phyloP scores from a whole-genome alignment of 2,797 vertebrate species.

The Manis javanica region DNA sequence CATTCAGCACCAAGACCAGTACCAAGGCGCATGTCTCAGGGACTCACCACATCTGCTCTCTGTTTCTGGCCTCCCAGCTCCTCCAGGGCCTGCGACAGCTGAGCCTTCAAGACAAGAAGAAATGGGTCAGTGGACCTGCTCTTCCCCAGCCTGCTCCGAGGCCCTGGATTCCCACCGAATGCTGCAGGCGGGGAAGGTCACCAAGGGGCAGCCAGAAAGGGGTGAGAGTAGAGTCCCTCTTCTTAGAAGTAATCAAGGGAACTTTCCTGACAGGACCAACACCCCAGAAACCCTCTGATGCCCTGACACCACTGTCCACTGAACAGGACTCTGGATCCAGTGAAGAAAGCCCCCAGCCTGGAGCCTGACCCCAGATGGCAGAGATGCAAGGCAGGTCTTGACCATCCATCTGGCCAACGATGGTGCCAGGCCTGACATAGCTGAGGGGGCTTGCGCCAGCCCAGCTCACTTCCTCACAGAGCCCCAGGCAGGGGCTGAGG shows the following conservation, averaged over 20 bases:
- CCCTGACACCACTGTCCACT: no score
- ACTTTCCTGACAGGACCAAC: not conserved
- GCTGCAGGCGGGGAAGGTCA: no score
- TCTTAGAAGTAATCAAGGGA: not conserved
- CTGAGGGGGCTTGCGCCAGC: no score
- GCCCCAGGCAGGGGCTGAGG: not conserved
- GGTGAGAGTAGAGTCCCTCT: not conserved
- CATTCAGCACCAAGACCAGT: not conserved
- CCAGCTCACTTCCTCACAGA: not conserved
- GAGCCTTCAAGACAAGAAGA: constrained; percentile 87
- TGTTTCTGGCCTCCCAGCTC: constrained; percentile 92
- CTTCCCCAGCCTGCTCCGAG: not conserved
- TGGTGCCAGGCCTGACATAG: not conserved
- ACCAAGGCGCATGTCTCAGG: accelerated
- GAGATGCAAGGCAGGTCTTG: not conserved
- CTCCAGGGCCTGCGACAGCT: constrained; percentile 93
- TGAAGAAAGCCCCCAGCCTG: not conserved
- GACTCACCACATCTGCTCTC: constrained; percentile 93
- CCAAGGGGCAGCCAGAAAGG: no score
- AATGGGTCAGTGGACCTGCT: not conserved
- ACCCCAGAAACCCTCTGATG: not conserved
- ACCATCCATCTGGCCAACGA: not conserved
- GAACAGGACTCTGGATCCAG: not conserved
- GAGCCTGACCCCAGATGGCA: not conserved
- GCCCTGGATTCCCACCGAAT: no score